Base-by-base conservation (phyloP, 1,140 invertebrate genomes). In the Periplaneta americana region DNA sequence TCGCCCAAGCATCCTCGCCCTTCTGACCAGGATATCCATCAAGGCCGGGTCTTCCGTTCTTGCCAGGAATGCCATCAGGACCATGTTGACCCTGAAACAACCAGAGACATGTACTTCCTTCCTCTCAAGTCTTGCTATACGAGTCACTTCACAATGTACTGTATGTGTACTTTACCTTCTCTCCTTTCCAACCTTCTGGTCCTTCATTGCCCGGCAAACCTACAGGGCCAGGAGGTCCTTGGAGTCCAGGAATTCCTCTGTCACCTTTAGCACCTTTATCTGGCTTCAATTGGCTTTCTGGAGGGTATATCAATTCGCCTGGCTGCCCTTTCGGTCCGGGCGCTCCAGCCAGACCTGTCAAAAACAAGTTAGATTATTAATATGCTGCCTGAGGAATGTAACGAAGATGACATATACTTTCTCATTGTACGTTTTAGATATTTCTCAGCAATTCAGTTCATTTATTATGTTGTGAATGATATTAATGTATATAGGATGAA, bases 21-120 rank as follows among this genome's bases (percentile, higher is more conserved):
- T 90, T 89, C 28, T 85, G 82, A n/a, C 93, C 93, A 8, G 90
- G 87, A 57, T 83, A 80, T 34, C 91, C 91, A 82, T 87, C 85
- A 33, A 85, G 78, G 35, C 91, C 89, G 10, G 88, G 85, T 79
- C 84, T 84, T 83, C 91, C 92, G 36, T 90, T 87, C 75, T 83
- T 82, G 75, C 91, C 92, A n/a, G 87, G 34, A 4, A 82, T 32
- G 77, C 91, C 91, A 15, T 87, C 83, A 33, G 84, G 80, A 17
- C 91, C 91, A 75, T 87, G 28, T 18, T 75, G 28, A 15, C 82
- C 82, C 77, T 78, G 34, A 17, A 32, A 34, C 28, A 35, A 10
- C 35, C 28, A 75, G 18, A 75, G 8, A 75, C 13, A 34, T 31
- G 17, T n/a, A 17, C 17, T 17, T 18, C 11, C 74, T 31, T 13